Evolutionary conservation across 2,113 vertebrate species (phyloP).

Genomic region (Ammodytes dubius): DNA sequence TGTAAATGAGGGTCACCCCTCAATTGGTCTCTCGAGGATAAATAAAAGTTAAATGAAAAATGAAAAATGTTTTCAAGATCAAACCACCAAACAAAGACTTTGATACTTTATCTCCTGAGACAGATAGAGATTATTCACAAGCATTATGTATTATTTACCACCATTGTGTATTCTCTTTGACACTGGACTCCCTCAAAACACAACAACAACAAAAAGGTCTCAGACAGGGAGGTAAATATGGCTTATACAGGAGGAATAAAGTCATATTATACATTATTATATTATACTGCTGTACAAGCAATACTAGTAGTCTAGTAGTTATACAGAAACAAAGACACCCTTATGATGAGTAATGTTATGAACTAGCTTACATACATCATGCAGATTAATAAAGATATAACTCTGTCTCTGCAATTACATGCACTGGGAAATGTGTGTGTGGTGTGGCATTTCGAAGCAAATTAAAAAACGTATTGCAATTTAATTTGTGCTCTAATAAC

Average conservation of each 20-base stretch:
- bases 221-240: neutral
- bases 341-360: neutral
- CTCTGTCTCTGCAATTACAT: neutral
- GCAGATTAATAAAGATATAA: neutral
- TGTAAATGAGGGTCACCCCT: no score
- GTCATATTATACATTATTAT: no score
- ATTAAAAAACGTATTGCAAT: neutral
- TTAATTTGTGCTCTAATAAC: neutral
- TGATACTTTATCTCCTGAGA: neutral
- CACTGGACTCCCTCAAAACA: neutral
- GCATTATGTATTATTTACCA: neutral
- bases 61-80: neutral
- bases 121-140: neutral
- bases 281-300: neutral
- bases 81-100: neutral
- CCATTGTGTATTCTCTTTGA: neutral
- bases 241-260: neutral
- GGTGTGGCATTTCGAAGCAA: neutral
- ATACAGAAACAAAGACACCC: neutral
- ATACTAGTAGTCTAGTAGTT: slow-evolving; percentile 1
- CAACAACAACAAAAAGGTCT: no score
- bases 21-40: no score
- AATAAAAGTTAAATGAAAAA: no score
- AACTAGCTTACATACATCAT: neutral
- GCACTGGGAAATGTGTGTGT: neutral